Percentiles rank a stretch among this genome's conserved stretches.
Evolutionary conservation across 2,888 invertebrate genomes (phyloP).

Genomic region (Clistopyga incitator): DNA sequence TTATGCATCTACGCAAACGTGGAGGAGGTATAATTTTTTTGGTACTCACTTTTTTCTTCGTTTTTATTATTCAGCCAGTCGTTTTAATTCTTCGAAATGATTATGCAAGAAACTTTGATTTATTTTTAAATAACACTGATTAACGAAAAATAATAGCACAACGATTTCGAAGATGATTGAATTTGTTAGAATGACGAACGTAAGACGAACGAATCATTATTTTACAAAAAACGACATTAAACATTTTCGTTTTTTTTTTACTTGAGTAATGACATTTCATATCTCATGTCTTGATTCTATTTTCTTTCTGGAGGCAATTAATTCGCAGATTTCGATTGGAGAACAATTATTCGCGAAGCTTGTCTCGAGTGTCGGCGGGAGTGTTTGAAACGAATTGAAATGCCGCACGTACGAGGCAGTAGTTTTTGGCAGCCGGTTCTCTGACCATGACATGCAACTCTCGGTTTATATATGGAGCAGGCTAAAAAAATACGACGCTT

Average conservation of each 20-base stretch:
- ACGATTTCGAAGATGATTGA: not conserved
- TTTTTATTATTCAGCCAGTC: not conserved
- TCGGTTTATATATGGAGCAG: constrained; percentile 69
- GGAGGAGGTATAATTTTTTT: constrained; percentile 60
- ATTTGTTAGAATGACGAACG: not conserved
- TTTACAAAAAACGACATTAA: not conserved
- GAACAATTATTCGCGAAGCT: constrained; percentile 28
- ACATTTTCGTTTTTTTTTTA: constrained; percentile 46
- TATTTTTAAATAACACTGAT: not conserved
- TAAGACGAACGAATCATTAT: not conserved
- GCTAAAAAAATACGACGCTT: constrained; percentile 63
- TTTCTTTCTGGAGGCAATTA: not conserved
- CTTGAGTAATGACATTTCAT: constrained; percentile 37
- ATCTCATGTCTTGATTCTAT: constrained; percentile 23
- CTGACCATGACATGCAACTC: constrained; percentile 73
- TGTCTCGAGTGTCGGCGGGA: constrained; percentile 35
- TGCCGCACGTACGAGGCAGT: constrained; percentile 40
- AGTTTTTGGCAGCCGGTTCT: constrained; percentile 71
- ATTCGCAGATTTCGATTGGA: not conserved
- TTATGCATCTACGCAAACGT: constrained; percentile 79
- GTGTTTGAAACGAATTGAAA: constrained; percentile 56
- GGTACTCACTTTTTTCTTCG: not conserved
- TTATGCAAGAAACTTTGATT: too few species aligned
- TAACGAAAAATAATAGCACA: not conserved
- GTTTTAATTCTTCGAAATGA: too few species aligned